Conservation (phyloP, 2,888 invertebrate species). For the Drosophila merina region DNA sequence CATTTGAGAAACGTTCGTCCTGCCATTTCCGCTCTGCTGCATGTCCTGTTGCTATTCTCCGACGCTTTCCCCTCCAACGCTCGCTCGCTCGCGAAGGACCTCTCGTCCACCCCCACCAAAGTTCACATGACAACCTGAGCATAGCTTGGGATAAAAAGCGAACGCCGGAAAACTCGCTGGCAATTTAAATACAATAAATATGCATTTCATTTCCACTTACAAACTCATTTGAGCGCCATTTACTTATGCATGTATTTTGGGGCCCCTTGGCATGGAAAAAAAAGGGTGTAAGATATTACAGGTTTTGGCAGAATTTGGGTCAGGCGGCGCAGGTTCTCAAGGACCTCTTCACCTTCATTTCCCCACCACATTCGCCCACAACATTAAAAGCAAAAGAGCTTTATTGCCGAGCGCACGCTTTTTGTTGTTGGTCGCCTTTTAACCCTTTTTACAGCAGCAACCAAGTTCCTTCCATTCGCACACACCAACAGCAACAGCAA, state of each 20-base stretch:
- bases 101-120: not conserved
- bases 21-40: conserved; percentile 67
- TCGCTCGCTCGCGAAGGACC: not conserved
- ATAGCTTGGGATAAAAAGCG: conserved; percentile 14
- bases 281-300: conserved; percentile 69
- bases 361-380: conserved; percentile 49
- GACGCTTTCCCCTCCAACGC: not conserved
- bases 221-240: conserved; percentile 73
- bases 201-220: conserved; percentile 77
- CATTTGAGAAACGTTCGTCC: conserved; percentile 59
- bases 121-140: conserved; percentile 42
- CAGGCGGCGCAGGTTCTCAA: conserved; percentile 31
- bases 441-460: conserved; percentile 62
- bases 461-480: conserved; percentile 10
- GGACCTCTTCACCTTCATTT: conserved; percentile 40
- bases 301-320: conserved; percentile 55
- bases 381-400: conserved; percentile 67
- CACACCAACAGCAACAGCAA: not conserved
- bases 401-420: conserved; percentile 62
- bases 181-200: conserved; percentile 78
- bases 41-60: conserved; percentile 44
- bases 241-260: conserved; percentile 68
- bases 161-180: conserved; percentile 37
- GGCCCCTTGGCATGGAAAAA: conserved; percentile 27
- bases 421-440: conserved; percentile 51